phyloP scores from a whole-genome alignment of 2,797 vertebrate species.

The Myotis myotis region DNA sequence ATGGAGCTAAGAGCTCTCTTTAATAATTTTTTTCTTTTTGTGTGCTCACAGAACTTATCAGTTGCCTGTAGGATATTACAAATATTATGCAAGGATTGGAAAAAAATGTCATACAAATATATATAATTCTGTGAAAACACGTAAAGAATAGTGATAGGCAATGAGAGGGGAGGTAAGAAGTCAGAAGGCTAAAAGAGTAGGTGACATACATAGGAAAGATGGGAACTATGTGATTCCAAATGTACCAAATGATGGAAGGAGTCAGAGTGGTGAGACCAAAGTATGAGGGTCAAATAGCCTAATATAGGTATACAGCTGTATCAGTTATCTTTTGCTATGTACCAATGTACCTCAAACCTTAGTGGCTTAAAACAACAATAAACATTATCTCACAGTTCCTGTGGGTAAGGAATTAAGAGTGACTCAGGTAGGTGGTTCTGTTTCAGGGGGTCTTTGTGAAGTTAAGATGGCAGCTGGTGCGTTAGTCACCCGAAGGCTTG shows the following conservation, averaged over 20 bases:
- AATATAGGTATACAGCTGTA: neutral
- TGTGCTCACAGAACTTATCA: slow-evolving; percentile 7
- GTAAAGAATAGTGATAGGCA: neutral
- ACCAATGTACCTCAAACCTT: neutral
- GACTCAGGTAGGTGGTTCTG: neutral
- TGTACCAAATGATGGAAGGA: neutral
- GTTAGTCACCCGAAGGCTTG: neutral
- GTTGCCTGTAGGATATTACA: neutral
- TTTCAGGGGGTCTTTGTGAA: neutral
- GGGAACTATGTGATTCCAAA: neutral
- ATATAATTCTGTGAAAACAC: neutral
- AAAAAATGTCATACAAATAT: neutral
- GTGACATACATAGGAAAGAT: neutral
- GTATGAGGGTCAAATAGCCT: neutral
- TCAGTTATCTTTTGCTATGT: neutral
- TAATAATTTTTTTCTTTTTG: neutral
- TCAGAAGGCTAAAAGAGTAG: neutral
- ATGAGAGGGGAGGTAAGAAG: neutral
- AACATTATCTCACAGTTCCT: neutral
- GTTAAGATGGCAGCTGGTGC: neutral
- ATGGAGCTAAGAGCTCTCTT: neutral
- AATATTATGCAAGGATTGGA: neutral
- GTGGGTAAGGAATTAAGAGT: neutral
- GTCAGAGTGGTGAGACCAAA: neutral
- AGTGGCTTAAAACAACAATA: neutral